Evolutionary conservation across 2,113 vertebrate species (phyloP).

Genomic region (Struthio camelus): DNA sequence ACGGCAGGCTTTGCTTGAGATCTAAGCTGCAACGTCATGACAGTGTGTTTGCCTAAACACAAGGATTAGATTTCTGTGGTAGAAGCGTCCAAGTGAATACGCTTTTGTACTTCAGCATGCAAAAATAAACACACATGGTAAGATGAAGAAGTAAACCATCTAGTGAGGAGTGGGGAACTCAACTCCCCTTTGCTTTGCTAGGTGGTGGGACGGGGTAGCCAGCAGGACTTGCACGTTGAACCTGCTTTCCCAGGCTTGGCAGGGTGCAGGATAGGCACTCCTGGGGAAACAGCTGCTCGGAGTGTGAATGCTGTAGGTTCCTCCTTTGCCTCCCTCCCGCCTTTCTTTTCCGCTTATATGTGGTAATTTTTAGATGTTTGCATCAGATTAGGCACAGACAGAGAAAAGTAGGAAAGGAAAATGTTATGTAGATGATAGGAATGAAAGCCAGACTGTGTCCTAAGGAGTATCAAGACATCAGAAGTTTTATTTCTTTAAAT

Average conservation of each 20-base stretch:
- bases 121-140: not conserved
- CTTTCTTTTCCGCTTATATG: not conserved
- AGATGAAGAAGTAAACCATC: not conserved
- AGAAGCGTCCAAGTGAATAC: not conserved
- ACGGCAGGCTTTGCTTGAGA: fast-evolving
- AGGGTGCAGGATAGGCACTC: too few relatives aligned
- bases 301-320: not conserved
- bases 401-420: not conserved
- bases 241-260: not conserved
- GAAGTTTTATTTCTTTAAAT: not conserved
- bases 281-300: not conserved
- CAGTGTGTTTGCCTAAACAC: fast-evolving
- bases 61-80: not conserved
- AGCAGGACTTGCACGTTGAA: not conserved
- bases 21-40: fast-evolving
- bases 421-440: not conserved
- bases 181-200: not conserved
- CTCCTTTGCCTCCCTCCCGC: not conserved
- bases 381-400: not conserved
- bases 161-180: not conserved
- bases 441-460: not conserved
- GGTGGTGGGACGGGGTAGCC: not conserved
- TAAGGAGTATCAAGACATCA: not conserved
- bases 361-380: not conserved
- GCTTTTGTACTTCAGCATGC: too few relatives aligned